Conservation (phyloP, 2,113 vertebrate genomes). For the Melanerpes formicivorus region DNA sequence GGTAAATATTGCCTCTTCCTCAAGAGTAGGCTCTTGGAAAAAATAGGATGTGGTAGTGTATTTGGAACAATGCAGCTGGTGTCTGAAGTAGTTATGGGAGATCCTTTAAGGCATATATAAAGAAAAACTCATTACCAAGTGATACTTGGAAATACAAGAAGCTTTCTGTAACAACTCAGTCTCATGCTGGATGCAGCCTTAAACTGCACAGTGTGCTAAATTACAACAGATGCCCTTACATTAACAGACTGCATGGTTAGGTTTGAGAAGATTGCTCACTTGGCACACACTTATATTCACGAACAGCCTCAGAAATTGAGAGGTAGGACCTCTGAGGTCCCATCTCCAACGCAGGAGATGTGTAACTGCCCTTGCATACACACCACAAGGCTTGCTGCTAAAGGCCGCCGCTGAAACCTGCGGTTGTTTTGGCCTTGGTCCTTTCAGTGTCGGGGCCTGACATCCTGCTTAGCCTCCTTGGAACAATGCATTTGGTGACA, state of each 20-base stretch:
- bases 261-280: neutral
- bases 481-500: neutral
- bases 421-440: neutral
- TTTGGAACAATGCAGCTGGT: neutral
- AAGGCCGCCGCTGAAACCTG: accelerated
- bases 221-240: neutral
- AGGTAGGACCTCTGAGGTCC: neutral
- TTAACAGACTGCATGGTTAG: neutral
- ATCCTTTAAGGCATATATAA: neutral
- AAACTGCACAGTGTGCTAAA: neutral
- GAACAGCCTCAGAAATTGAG: neutral
- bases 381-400: neutral
- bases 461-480: neutral
- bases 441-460: neutral
- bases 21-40: neutral
- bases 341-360: neutral
- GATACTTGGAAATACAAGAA: neutral
- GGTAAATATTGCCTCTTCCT: neutral
- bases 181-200: neutral
- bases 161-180: accelerated
- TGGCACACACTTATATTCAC: accelerated
- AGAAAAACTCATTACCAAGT: neutral
- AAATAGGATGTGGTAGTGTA: neutral
- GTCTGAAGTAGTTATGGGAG: neutral
- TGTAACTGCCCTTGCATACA: accelerated